Conservation (phyloP, 2,888 invertebrate genomes). For the Parnassius mnemosyne region DNA sequence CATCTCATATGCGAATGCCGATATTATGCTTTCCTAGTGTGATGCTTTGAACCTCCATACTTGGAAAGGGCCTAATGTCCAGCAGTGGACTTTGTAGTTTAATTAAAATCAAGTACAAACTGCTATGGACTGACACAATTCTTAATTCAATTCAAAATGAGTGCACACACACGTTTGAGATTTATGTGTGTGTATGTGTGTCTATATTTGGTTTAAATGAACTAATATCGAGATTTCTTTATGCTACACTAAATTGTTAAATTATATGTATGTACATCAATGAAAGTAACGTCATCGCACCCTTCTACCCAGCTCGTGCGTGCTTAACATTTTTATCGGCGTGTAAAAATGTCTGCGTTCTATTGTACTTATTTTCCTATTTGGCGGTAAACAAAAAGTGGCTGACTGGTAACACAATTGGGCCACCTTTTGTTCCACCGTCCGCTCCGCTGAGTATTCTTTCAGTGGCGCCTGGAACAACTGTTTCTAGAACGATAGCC, state of each 20-base stretch:
- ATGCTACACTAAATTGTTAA: background rate
- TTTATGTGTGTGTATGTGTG: too few species aligned
- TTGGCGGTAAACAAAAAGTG: constrained; percentile 52
- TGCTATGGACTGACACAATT: too few species aligned
- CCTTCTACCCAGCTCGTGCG: background rate
- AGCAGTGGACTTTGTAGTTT: too few species aligned
- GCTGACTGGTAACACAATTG: constrained; percentile 57
- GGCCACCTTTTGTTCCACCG: constrained; percentile 54
- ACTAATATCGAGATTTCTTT: background rate
- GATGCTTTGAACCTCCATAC: too few species aligned
- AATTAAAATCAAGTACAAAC: too few species aligned
- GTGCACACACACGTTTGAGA: too few species aligned
- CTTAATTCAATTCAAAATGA: too few species aligned
- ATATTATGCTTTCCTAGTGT: too few species aligned
- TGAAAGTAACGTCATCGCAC: background rate
- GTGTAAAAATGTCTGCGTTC: constrained; percentile 38
- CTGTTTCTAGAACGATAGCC: constrained; percentile 61
- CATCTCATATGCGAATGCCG: too few species aligned
- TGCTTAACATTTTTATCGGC: constrained; percentile 11
- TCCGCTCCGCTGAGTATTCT: constrained; percentile 48
- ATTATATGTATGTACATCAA: background rate
- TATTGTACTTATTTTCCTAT: constrained; percentile 51
- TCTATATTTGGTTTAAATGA: background rate
- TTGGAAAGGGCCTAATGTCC: too few species aligned
- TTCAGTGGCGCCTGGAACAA: constrained; percentile 53